Percentiles rank a stretch among this genome's conserved stretches.
Evolutionary conservation across 2,113 vertebrate genomes (phyloP).

Genomic region (Spheniscus mendiculus): DNA sequence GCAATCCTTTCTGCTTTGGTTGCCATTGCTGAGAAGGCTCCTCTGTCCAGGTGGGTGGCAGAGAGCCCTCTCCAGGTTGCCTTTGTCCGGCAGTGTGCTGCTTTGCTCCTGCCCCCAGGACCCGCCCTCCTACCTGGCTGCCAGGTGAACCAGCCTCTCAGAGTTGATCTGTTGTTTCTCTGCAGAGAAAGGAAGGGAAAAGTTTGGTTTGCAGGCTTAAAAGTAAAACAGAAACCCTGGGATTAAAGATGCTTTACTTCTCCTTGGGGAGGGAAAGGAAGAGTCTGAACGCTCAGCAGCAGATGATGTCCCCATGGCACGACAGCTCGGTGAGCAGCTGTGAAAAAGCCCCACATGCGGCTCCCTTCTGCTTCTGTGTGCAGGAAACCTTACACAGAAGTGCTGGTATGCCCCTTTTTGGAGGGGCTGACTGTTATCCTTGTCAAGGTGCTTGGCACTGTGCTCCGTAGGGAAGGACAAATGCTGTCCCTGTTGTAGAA

Average conservation of each 20-base stretch:
- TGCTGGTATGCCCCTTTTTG: background rate
- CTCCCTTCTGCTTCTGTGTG: background rate
- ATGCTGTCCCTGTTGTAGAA: fast-evolving
- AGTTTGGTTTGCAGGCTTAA: background rate
- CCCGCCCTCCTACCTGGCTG: slow-evolving; percentile 37
- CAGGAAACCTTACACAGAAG: background rate
- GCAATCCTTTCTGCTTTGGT: background rate
- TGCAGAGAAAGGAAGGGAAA: background rate
- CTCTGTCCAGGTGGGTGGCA: background rate
- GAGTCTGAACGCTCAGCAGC: background rate
- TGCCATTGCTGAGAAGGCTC: background rate
- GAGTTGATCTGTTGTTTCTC: slow-evolving; percentile 44
- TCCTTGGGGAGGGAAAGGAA: background rate
- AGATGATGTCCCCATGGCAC: background rate
- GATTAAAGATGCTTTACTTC: background rate
- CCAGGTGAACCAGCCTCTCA: background rate
- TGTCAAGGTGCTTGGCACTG: background rate
- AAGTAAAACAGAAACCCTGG: background rate
- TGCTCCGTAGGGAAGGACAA: background rate
- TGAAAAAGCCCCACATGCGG: background rate
- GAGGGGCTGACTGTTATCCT: background rate
- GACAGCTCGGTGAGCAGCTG: background rate
- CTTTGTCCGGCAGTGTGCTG: background rate
- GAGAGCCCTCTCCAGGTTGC: background rate
- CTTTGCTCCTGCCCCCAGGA: background rate